phyloP scores from a whole-genome alignment of 2,797 vertebrate genomes.

The Carcharodon carcharias region DNA sequence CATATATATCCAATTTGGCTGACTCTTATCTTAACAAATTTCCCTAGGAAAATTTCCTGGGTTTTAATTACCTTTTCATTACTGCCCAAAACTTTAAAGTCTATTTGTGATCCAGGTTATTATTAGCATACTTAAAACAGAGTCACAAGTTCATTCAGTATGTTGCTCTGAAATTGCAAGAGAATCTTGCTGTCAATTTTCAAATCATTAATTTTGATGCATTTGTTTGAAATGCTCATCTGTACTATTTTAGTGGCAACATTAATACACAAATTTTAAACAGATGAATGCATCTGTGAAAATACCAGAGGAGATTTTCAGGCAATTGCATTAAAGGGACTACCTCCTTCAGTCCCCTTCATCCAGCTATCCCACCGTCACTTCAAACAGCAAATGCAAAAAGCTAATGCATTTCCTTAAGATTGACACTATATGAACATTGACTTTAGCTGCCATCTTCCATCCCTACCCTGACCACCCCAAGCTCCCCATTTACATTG shows the following conservation, averaged over 20 bases:
- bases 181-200: background rate
- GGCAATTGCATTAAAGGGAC: background rate
- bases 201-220: background rate
- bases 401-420: background rate
- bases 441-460: background rate
- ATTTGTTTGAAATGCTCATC: background rate
- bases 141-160: background rate
- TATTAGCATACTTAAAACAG: background rate
- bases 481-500: background rate
- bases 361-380: background rate
- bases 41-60: too few relatives aligned
- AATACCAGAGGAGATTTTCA: background rate
- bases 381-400: background rate
- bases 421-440: background rate
- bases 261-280: background rate
- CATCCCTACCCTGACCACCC: background rate
- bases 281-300: background rate
- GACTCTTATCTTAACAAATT: too few relatives aligned
- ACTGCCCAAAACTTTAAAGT: too few relatives aligned
- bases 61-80: too few relatives aligned
- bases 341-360: background rate
- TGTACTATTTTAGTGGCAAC: background rate
- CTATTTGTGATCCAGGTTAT: background rate
- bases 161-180: too few relatives aligned
- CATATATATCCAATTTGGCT: too few relatives aligned